Base-by-base conservation (phyloP, 2,113 vertebrate genomes). In the Alosa alosa region DNA sequence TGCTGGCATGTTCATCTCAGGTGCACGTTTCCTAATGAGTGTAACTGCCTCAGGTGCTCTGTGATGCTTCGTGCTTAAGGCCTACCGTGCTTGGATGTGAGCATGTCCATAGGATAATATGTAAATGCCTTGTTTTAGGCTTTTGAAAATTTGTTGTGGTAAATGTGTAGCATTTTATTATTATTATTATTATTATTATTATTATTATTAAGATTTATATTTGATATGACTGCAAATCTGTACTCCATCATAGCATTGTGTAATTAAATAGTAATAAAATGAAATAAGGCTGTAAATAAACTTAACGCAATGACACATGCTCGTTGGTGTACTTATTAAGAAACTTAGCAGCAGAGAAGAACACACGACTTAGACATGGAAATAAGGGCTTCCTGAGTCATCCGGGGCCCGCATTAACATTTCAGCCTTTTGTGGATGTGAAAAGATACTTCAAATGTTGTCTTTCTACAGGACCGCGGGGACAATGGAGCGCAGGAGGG, bases 401-500 rank as follows among this genome's bases (percentile, higher is more conserved):
- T 49, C 81, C 52, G 86, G 84, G 75, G 41, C 72, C 86, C 85
- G 81, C 86, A 91, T 91, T 90, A 89, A 90, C 90, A 91, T 89
- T 87, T 90, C 60, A 88, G 84, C 84, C 82, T 86, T 82, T 86
- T 90, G 87, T 85, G 46, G 47, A 89, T 82, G 57, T 86, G 84
- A 88, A 90, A 88, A 88, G 86, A 85, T 86, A 89, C 88, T 89
- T 90, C 87, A 90, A 87, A 86, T 87, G 90, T 86, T 89, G 87
- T 89, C 50, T 86, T 87, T 87, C 44, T 88, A 81, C 52, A 86
- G 86, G 81, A 75, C 72, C 57, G 44, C 82, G 31, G 49, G 81
- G 68, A 91, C 90, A 92, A 89, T 88, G 81, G 83, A 46, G 84
- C 88, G 82, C 86, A 87, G 86, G 84, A 87, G 86, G 84, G 83